Evolutionary conservation across 64 coral and sea anemone genomes (phyloP), one percentile per base, ranked within the genome.

Genomic region (Stichodactyla mertensii): DNA sequence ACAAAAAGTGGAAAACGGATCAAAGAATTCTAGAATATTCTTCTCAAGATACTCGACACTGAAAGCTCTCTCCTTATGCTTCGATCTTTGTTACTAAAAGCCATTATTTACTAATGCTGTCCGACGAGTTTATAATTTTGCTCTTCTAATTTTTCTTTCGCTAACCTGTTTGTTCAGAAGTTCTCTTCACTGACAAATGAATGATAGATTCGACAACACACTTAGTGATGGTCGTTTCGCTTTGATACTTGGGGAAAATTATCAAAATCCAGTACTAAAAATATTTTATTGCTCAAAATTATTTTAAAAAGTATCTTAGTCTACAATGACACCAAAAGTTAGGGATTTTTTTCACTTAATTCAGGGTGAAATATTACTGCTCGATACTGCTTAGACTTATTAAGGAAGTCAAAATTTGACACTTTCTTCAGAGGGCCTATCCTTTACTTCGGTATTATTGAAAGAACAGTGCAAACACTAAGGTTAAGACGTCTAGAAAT

Each of bases 41-140:
- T 11, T 74, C 12, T 58, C 14, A 11, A 11, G 8, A 11, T 58
- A 58, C 56, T 58, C 56, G 9, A 58, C 56, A 5, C 36, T 45
- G 36, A 45, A 74, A 74, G 10, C 23, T 23, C 23, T 36, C 4
- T 7, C 24, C 27, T 74, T 1, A 27, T 74, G 27, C 12, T 74
- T 23, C 69, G 23, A 31, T 74, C 22, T n/a, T 74, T 69, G 64
- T 69, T 10, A 2, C 36, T 45, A 74, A 27, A 74, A 31, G 69
- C 24, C 69, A 74, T 74, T 74, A 74, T 74, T 74, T 74, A 31
- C 69, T 74, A 23, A 74, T 31, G 69, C 14, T 74, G 69, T 74
- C 69, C 69, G 27, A 74, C 69, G 24, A 74, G 69, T 74, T 74
- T 36, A 36, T 74, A 13, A 74, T 74, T 31, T 74, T 74, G 1